Evolutionary conservation across 2,113 vertebrate species (phyloP).

Genomic region (Zosterops lateralis): DNA sequence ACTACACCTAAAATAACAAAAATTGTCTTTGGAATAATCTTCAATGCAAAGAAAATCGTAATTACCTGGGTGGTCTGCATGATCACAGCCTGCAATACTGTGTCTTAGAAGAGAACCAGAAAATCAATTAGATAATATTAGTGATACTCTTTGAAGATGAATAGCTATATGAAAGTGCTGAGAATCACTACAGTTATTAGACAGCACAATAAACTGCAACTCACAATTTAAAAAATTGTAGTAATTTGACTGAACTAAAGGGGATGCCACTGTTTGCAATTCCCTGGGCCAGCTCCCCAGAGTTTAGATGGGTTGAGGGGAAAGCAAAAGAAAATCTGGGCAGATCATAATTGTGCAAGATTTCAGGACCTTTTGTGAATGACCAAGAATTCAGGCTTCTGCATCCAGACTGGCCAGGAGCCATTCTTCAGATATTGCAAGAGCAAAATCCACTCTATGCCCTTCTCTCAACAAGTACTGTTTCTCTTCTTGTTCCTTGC

Average conservation of each 20-base stretch:
- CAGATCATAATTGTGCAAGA: background rate
- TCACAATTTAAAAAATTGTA: background rate
- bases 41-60: constrained; percentile 38
- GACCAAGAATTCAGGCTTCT: background rate
- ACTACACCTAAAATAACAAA: constrained; percentile 26
- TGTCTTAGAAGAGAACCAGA: constrained; percentile 20
- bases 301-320: background rate
- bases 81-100: constrained; percentile 32
- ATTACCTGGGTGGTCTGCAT: constrained; percentile 24
- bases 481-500: background rate
- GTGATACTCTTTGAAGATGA: constrained; percentile 39
- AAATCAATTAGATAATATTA: constrained; percentile 58
- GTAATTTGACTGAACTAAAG: background rate
- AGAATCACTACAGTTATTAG: constrained; percentile 32
- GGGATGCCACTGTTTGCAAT: background rate
- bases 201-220: background rate
- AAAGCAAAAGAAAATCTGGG: background rate
- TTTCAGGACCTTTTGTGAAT: background rate
- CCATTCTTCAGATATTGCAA: background rate
- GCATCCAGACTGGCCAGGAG: background rate
- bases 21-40: constrained; percentile 12
- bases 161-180: background rate
- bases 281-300: background rate
- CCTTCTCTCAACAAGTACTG: background rate
- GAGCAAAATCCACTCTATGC: background rate